phyloP scores from a whole-genome alignment of 1,140 invertebrate species.

The Colletes latitarsis region DNA sequence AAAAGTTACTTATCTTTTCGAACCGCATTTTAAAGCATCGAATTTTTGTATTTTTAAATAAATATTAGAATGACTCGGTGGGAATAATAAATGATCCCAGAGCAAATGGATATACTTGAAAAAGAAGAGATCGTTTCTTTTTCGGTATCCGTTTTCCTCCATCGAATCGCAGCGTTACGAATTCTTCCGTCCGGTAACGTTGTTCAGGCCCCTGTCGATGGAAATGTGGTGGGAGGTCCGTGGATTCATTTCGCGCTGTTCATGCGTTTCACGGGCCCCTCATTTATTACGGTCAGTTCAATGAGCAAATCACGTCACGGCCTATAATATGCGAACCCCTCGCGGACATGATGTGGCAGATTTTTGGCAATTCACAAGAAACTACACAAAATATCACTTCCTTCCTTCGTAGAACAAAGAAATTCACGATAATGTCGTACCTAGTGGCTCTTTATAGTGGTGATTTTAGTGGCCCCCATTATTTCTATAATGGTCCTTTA shows the following conservation, averaged over 20 bases:
- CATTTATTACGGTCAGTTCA: slow-evolving; percentile 49
- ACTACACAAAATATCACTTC: slow-evolving; percentile 13
- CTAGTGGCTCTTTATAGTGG: no score
- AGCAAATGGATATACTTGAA: not conserved
- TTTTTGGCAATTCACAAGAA: slow-evolving; percentile 44
- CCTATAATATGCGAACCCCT: slow-evolving; percentile 41
- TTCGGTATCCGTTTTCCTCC: not conserved
- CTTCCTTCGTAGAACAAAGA: slow-evolving; percentile 24
- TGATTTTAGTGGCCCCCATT: not conserved
- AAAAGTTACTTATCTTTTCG: no score
- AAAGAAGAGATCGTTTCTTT: not conserved
- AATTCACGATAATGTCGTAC: not conserved
- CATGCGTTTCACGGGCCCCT: slow-evolving; percentile 47
- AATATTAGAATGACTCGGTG: not conserved
- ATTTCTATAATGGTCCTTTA: not conserved
- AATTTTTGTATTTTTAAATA: no score
- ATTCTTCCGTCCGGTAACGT: slow-evolving; percentile 10
- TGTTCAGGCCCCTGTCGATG: not conserved
- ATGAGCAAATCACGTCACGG: slow-evolving; percentile 65
- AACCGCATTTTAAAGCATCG: no score
- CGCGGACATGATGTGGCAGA: slow-evolving; percentile 64
- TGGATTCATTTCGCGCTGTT: slow-evolving; percentile 32
- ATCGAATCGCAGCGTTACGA: not conserved
- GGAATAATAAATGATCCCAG: not conserved
- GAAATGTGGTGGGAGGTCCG: slow-evolving; percentile 43